phyloP scores from a whole-genome alignment of 2,888 invertebrate genomes.

The Hipparchia semele region DNA sequence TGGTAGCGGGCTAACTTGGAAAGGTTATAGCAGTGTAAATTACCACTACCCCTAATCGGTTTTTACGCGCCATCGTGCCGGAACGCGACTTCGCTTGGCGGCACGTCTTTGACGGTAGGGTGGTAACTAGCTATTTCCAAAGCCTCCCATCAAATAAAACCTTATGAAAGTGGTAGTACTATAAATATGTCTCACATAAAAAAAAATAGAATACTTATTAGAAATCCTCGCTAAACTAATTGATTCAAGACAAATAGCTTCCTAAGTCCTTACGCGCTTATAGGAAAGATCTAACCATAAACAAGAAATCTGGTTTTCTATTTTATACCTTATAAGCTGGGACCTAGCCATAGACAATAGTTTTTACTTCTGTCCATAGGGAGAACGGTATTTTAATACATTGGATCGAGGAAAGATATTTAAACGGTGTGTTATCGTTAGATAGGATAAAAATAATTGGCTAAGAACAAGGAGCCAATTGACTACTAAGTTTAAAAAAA shows the following conservation, averaged over 20 bases:
- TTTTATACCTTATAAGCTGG: conserved; percentile 23
- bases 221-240: conserved; percentile 1
- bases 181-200: no score
- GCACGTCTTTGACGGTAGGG: no score
- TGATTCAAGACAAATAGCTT: conserved; percentile 16
- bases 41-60: no score
- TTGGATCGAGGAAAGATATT: conserved; percentile 15
- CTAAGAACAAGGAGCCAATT: neutral
- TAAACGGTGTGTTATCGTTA: neutral
- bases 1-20: no score
- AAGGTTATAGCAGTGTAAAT: no score
- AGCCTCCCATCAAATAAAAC: no score
- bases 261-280: neutral
- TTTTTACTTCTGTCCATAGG: conserved; percentile 18
- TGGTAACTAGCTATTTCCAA: no score
- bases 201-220: neutral
- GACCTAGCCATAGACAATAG: neutral
- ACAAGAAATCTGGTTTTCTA: conserved; percentile 24
- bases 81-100: no score
- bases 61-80: no score
- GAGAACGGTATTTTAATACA: conserved; percentile 16
- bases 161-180: no score
- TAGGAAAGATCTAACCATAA: conserved; percentile 23
- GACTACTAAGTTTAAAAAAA: neutral
- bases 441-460: neutral